A percentile compares a stretch with the other conserved stretches of the same genome.
These are phyloP conservation scores for Micromesistius poutassou DNA, from an alignment of 2,797 vertebrate genomes.

Conservation along the genomic window DNA sequence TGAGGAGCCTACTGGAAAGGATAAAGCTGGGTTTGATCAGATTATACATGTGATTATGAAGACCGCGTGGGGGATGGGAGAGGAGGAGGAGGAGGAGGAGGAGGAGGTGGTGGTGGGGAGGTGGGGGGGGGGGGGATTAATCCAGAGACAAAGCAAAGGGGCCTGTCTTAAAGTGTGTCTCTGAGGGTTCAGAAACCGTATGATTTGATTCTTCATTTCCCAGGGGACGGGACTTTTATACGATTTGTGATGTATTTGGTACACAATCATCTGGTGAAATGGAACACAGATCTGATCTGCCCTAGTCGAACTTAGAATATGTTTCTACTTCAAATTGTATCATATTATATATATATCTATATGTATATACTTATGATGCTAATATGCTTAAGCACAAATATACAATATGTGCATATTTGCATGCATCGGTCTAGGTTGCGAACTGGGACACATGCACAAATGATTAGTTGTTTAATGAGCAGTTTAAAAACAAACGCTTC, in stretches of 20 bases:
- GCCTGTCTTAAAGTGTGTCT: constrained; percentile 19
- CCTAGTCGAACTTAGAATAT: neutral
- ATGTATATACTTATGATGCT: neutral
- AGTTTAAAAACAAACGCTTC: neutral
- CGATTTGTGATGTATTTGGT: no score
- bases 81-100: constrained; percentile 14
- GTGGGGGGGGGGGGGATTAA: constrained; percentile 47
- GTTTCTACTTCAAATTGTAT: neutral
- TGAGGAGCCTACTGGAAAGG: constrained; percentile 68
- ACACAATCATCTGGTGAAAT: no score
- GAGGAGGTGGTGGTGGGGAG: neutral
- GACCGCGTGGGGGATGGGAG: constrained; percentile 49
- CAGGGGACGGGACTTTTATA: neutral
- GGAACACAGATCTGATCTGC: no score
- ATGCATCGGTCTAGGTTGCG: neutral
- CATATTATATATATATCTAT: neutral
- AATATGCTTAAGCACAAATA: constrained; percentile 4
- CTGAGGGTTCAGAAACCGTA: neutral
- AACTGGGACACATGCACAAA: neutral
- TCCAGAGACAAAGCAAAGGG: constrained; percentile 47
- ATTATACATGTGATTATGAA: constrained; percentile 73
- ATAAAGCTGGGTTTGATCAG: constrained; percentile 72
- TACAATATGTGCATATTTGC: neutral
- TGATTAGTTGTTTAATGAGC: neutral
- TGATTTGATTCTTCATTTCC: neutral